Base-by-base conservation (phyloP, 35 echinoderm and acorn worm species). In the Amphiura filiformis region DNA sequence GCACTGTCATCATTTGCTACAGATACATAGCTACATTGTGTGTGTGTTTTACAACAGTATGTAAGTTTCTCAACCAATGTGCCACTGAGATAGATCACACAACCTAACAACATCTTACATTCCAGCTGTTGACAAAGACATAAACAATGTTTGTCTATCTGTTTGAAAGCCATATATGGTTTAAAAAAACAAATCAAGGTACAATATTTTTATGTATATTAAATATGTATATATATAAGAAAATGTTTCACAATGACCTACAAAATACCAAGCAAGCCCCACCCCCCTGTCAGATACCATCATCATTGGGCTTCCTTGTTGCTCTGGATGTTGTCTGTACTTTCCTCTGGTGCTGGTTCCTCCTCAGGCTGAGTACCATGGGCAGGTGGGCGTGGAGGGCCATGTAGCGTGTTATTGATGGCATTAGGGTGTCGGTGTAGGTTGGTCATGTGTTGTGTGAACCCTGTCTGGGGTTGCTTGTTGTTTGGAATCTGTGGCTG, bases 331-430 rank as follows among this genome's bases (percentile, higher is more conserved):
- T 37, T 76, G 18, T 87, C 85, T 4, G 70, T 77, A 36, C 64
- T 75, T 56, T 87, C 85, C 32, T 77, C 65, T 0, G 76, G 0
- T 36, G n/a, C n/a, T 22, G 37, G 20, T 28, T 80, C 40, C 40
- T 91, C 79, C 17, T 34, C 38, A 7, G 5, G 82, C 37, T 57
- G 79, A 18, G 57, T 37, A 32, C 39, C 37, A 37, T 65, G 88
- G 37, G 81, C 80, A 83, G 84, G 77, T 39, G 82, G 82, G 33
- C 79, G 15, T 84, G 82, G 75, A 35, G 93, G 95, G 83, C 90
- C 91, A 61, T 94, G 86, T 32, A 97, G 81, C 35, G 92, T 93
- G 92, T 97, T 97, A 89, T 97, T 97, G 86, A 97, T 97, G 39
- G 92, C 92, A 78, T 97, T 97, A 22, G 93, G 93, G 86, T 91